Conservation (phyloP, 2,797 vertebrate species). For the Schizopygopsis malacanthus region DNA sequence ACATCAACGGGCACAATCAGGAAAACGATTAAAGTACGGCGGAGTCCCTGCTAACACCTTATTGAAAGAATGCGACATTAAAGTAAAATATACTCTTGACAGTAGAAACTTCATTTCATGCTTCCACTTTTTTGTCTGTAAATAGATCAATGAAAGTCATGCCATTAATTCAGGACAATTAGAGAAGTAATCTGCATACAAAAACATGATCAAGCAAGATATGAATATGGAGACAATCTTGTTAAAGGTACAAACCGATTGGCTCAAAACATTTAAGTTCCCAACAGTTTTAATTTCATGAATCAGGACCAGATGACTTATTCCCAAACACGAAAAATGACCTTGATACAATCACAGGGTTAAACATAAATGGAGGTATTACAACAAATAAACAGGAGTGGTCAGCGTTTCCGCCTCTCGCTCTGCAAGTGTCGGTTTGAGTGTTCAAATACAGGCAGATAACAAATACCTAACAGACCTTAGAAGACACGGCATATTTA, state of each 20-base stretch:
- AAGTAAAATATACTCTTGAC: slow-evolving; percentile 20
- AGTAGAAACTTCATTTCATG: slow-evolving; percentile 29
- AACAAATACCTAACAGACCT: background rate
- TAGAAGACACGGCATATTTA: background rate
- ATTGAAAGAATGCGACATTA: slow-evolving; percentile 1
- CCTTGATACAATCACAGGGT: background rate
- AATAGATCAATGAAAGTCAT: slow-evolving; percentile 11
- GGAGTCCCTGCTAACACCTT: slow-evolving; percentile 24
- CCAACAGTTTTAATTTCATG: background rate
- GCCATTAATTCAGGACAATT: background rate
- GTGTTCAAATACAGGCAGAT: background rate
- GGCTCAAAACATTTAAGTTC: background rate
- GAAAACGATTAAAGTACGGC: background rate
- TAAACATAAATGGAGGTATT: background rate
- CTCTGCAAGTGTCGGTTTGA: slow-evolving; percentile 8
- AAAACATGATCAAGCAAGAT: slow-evolving; percentile 46
- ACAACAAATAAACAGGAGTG: background rate
- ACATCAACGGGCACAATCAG: slow-evolving; percentile 1
- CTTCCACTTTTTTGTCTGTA: slow-evolving; percentile 1
- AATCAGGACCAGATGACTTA: background rate
- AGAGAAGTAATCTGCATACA: slow-evolving; percentile 21
- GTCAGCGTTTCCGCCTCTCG: background rate
- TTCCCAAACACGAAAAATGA: background rate
- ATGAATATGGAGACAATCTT: slow-evolving; percentile 21
- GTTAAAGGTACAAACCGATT: slow-evolving; percentile 6